Conservation (phyloP, 2,113 vertebrate species). For the Odocoileus hemionus region DNA sequence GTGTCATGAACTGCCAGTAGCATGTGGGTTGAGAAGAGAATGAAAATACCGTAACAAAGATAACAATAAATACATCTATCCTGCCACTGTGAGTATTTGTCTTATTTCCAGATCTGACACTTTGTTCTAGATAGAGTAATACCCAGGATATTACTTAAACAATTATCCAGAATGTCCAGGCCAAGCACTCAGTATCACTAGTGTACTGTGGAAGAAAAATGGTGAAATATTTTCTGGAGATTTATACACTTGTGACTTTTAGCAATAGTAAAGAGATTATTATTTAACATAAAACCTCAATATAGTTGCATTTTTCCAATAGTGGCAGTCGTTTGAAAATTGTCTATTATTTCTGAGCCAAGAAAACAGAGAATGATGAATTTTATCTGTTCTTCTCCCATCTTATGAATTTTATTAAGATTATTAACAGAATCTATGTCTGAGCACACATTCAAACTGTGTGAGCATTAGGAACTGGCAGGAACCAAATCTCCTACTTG, state of each 20-base stretch:
- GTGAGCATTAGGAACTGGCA: background rate
- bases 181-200: background rate
- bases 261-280: background rate
- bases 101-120: background rate
- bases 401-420: background rate
- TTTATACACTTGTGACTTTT: background rate
- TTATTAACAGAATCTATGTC: constrained; percentile 12
- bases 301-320: background rate
- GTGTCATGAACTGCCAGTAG: background rate
- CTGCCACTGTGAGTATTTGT: background rate
- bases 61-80: background rate
- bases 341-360: background rate
- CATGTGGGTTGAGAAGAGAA: background rate
- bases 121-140: background rate
- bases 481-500: background rate
- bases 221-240: background rate
- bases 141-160: background rate
- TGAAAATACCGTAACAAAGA: background rate
- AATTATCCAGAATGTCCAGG: background rate
- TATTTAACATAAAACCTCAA: background rate
- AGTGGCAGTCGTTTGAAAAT: background rate
- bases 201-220: background rate
- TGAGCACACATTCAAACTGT: constrained; percentile 1
- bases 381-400: background rate
- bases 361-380: background rate